Evolutionary conservation across 2,113 vertebrate species (phyloP).

Genomic region (Cyanistes caeruleus): DNA sequence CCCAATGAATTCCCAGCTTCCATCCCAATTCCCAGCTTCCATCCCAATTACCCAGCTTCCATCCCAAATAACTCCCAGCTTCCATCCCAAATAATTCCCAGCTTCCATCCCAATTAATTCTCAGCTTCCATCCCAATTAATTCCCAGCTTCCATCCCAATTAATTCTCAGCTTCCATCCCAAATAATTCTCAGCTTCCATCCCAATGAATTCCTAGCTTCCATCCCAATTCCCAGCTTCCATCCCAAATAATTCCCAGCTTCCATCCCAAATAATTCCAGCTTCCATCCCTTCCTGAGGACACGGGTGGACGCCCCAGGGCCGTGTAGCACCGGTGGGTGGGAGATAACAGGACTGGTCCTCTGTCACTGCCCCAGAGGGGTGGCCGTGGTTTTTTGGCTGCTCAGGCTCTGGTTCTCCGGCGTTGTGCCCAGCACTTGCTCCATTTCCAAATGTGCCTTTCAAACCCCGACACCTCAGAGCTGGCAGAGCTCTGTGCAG

Average conservation of each 20-base stretch:
- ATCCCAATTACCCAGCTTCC: not conserved
- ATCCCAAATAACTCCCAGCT: no score
- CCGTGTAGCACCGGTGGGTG: rapidly evolving
- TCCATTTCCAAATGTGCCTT: not conserved
- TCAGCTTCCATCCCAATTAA: not conserved
- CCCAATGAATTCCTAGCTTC: not conserved
- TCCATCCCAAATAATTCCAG: no score
- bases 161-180: not conserved
- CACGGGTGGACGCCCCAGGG: rapidly evolving
- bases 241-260: no score
- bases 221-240: not conserved
- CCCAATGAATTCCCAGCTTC: not conserved
- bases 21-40: not conserved
- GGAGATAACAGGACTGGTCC: not conserved
- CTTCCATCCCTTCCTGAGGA: not conserved
- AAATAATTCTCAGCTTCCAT: not conserved
- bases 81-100: not conserved
- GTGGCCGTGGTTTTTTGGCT: rapidly evolving
- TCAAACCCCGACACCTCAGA: not conserved
- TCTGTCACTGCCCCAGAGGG: not conserved
- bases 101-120: not conserved
- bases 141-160: not conserved
- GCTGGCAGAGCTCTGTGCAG: not conserved
- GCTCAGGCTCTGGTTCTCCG: not conserved
- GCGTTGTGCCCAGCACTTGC: rapidly evolving